Conservation (phyloP, 2,113 vertebrate genomes). For the Euleptes europaea region DNA sequence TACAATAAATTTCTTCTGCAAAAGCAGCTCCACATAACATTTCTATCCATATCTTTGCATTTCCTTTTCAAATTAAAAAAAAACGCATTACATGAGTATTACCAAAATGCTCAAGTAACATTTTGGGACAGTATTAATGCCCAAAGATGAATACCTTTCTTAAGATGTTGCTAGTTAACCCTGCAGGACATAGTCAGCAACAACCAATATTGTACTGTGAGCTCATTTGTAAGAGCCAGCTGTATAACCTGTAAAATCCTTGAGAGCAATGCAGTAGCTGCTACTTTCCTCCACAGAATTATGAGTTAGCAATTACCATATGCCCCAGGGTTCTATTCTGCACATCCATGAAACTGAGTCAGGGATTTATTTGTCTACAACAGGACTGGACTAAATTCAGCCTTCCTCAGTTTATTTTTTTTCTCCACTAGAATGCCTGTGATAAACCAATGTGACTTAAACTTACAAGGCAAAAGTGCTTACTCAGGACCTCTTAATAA, state of each 20-base stretch:
- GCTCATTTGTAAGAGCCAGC: background rate
- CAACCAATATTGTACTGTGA: conserved; percentile 18
- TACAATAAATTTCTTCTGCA: conserved; percentile 71
- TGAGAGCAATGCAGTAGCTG: background rate
- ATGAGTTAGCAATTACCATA: background rate
- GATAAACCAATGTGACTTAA: background rate
- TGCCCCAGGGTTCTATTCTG: background rate
- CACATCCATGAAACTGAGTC: background rate
- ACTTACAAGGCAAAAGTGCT: background rate
- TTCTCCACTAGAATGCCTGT: background rate
- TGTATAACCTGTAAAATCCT: background rate
- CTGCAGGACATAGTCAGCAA: conserved; percentile 33
- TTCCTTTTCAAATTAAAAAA: conserved; percentile 9
- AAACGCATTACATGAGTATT: conserved; percentile 53
- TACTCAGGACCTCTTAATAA: background rate
- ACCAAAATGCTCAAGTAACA: conserved; percentile 36
- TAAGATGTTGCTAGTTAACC: conserved; percentile 50
- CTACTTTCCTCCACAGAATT: conserved; percentile 34
- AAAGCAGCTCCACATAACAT: conserved; percentile 65
- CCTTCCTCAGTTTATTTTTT: background rate
- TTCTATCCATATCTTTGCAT: conserved; percentile 56
- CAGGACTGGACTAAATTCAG: background rate
- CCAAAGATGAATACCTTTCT: conserved; percentile 43
- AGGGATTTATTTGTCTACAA: conserved; percentile 7
- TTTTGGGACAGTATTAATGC: conserved; percentile 35